Conservation (phyloP, 1,140 invertebrate species). For the Cataglyphis hispanica region DNA sequence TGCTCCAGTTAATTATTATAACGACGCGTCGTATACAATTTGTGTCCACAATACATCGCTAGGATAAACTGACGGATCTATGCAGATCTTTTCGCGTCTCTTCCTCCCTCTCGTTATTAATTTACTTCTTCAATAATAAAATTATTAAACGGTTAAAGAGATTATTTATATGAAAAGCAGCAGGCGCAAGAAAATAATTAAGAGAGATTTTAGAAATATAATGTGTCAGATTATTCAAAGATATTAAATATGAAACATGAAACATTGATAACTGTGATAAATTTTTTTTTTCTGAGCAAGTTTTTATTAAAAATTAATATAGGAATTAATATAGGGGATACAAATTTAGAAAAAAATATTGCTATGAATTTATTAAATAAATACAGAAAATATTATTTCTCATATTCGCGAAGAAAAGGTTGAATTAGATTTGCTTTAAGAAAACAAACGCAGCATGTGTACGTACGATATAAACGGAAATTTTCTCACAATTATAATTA, state of each 20-base stretch:
- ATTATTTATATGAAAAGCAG: neutral
- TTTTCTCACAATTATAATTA: neutral
- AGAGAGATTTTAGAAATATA: neutral
- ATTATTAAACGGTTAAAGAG: constrained; percentile 26
- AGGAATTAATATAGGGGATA: too few relatives aligned
- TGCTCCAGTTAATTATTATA: constrained; percentile 74
- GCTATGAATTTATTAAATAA: neutral
- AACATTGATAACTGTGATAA: neutral
- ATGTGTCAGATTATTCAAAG: constrained; percentile 22
- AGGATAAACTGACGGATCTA: constrained; percentile 34
- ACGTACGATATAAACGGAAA: neutral
- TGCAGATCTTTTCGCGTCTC: neutral
- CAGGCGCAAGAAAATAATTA: constrained; percentile 5
- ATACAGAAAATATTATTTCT: neutral
- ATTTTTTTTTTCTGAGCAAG: neutral
- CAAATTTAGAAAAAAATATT: neutral
- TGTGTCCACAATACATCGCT: constrained; percentile 29
- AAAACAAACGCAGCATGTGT: neutral
- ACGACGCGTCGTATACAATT: constrained; percentile 60
- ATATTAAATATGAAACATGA: constrained; percentile 4
- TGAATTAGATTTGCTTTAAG: neutral
- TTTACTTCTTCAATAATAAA: constrained; percentile 27
- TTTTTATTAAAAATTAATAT: too few relatives aligned
- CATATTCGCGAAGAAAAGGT: neutral
- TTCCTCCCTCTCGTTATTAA: constrained; percentile 23